Evolutionary conservation across 1,140 invertebrate species (phyloP).

Genomic region (Eubasilissa regina): DNA sequence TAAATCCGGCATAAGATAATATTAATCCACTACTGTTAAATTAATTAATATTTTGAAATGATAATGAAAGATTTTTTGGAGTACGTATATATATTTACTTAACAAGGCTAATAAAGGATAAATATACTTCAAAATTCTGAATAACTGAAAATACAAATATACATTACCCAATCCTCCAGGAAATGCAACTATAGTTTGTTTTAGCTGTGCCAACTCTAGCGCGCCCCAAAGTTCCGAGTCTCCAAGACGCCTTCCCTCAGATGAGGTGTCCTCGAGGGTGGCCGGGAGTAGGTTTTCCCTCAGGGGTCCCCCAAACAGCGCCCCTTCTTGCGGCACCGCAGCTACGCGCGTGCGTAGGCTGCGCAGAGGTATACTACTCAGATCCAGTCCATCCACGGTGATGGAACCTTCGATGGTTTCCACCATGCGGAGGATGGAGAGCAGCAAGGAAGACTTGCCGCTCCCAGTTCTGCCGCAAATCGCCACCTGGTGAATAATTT

Average conservation of each 20-base stretch:
- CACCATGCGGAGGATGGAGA: slow-evolving; percentile 80
- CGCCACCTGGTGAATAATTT: slow-evolving; percentile 83
- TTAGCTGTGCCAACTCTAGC: slow-evolving; percentile 77
- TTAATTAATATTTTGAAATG: too few relatives aligned
- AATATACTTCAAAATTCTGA: too few relatives aligned
- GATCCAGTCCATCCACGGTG: slow-evolving; percentile 79
- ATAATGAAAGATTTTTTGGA: too few relatives aligned
- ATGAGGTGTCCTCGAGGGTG: too few relatives aligned
- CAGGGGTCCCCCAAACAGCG: slow-evolving; percentile 92
- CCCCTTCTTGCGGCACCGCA: slow-evolving; percentile 93
- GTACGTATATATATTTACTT: too few relatives aligned
- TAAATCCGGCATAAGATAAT: too few relatives aligned
- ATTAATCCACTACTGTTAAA: too few relatives aligned
- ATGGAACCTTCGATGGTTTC: slow-evolving; percentile 78
- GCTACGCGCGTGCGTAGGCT: slow-evolving; percentile 86
- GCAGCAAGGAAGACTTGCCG: slow-evolving; percentile 84
- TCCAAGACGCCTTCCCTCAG: slow-evolving; percentile 68
- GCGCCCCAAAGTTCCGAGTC: slow-evolving; percentile 85
- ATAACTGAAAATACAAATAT: too few relatives aligned
- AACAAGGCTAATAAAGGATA: too few relatives aligned
- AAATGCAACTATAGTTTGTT: slow-evolving; percentile 80
- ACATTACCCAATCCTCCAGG: slow-evolving; percentile 80
- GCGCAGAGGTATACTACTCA: slow-evolving; percentile 78
- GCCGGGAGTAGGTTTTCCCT: slow-evolving; percentile 94
- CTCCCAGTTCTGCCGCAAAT: slow-evolving; percentile 87